phyloP scores from a whole-genome alignment of 2,888 invertebrate species.

The Cinara cedri region DNA sequence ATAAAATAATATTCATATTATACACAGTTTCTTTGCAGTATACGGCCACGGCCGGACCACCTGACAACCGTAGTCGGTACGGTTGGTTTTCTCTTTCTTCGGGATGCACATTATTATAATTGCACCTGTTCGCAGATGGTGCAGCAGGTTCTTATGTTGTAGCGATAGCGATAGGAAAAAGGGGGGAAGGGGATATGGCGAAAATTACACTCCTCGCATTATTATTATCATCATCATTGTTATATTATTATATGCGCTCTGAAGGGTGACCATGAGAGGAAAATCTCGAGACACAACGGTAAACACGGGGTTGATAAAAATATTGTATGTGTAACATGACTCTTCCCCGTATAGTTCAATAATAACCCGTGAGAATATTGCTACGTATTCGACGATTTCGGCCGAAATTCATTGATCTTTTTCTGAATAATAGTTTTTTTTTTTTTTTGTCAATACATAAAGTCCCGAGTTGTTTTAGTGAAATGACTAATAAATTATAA shows the following conservation, averaged over 20 bases:
- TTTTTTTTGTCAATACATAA: too few relatives aligned
- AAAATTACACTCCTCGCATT: slow-evolving; percentile 25
- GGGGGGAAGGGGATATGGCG: slow-evolving; percentile 1
- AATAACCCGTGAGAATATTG: too few relatives aligned
- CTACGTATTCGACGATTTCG: too few relatives aligned
- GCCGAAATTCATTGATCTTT: too few relatives aligned
- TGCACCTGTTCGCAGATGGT: slow-evolving; percentile 27
- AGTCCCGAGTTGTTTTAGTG: too few relatives aligned
- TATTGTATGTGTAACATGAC: too few relatives aligned
- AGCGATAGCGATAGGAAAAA: background rate
- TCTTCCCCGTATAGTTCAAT: too few relatives aligned
- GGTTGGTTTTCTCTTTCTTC: slow-evolving; percentile 39
- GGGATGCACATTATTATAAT: background rate
- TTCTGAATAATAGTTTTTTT: too few relatives aligned
- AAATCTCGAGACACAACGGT: slow-evolving; percentile 16
- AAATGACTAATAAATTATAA: too few relatives aligned
- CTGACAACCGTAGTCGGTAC: slow-evolving; percentile 18
- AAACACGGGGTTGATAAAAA: too few relatives aligned
- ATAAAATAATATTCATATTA: background rate
- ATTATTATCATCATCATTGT: too few relatives aligned
- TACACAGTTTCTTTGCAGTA: background rate
- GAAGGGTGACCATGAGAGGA: slow-evolving; percentile 8
- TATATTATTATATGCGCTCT: background rate
- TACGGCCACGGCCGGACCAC: slow-evolving; percentile 29
- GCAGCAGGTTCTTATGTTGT: background rate